A percentile compares a stretch with the other conserved stretches of the same genome.
These are phyloP conservation scores for Acanthoscelides obtectus DNA, from an alignment of 2,888 invertebrate species.

Conservation along the genomic window DNA sequence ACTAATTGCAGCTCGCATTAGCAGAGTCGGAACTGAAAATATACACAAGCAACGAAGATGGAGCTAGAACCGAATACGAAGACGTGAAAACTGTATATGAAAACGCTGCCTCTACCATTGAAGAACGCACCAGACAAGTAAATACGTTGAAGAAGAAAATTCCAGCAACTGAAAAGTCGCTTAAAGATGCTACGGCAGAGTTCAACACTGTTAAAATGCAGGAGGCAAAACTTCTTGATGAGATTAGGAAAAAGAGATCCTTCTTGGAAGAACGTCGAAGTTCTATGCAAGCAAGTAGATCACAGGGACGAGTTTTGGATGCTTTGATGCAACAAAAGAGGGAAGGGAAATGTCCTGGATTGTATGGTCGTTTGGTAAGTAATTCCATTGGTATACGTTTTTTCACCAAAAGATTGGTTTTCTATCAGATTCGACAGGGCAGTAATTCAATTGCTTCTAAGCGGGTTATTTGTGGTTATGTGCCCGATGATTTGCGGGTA, in stretches of 20 bases:
- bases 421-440: too few species aligned
- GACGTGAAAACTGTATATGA: slow-evolving; percentile 50
- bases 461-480: too few species aligned
- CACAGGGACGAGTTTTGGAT: slow-evolving; percentile 68
- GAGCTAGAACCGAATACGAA: slow-evolving; percentile 61
- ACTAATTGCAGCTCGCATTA: slow-evolving; percentile 49
- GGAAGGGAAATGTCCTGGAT: slow-evolving; percentile 74
- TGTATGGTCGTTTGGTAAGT: slow-evolving; percentile 80
- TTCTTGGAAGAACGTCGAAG: slow-evolving; percentile 66
- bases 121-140: slow-evolving; percentile 46
- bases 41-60: slow-evolving; percentile 62
- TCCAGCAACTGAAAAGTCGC: slow-evolving; percentile 50
- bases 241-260: slow-evolving; percentile 48
- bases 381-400: too few species aligned
- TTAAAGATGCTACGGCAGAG: slow-evolving; percentile 50
- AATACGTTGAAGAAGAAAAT: slow-evolving; percentile 49
- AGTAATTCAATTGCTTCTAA: too few species aligned
- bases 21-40: slow-evolving; percentile 79
- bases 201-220: slow-evolving; percentile 51
- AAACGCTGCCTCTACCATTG: slow-evolving; percentile 44
- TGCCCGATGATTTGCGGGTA: too few species aligned
- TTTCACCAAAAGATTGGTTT: too few species aligned
- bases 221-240: slow-evolving; percentile 50
- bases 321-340: slow-evolving; percentile 77
- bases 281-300: slow-evolving; percentile 65